These are phyloP conservation scores for Alexandromys fortis DNA, from an alignment of 2,113 vertebrate genomes.

Conservation along the genomic window DNA sequence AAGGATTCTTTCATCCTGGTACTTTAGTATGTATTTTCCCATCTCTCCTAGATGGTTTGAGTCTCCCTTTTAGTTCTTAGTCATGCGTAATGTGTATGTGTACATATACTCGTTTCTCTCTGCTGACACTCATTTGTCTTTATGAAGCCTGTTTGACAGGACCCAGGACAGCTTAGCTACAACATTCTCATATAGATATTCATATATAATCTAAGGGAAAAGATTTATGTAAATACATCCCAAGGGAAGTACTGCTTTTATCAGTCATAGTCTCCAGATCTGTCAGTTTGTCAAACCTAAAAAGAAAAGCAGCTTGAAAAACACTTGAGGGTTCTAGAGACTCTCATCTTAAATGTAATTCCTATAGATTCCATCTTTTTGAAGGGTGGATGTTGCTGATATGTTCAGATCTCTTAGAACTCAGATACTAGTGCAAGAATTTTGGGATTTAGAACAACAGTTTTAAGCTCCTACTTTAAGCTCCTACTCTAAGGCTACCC, in stretches of 20 bases:
- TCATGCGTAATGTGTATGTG: no score
- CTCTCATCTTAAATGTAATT: neutral
- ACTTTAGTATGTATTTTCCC: neutral
- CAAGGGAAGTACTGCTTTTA: neutral
- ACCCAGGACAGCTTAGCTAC: neutral
- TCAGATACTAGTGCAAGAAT: neutral
- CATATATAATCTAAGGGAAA: neutral
- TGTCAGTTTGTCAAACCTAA: neutral
- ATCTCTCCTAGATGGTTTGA: neutral
- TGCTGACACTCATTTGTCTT: neutral
- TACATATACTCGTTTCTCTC: neutral
- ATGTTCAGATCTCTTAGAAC: neutral
- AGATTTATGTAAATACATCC: neutral
- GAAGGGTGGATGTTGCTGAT: neutral
- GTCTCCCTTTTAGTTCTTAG: neutral
- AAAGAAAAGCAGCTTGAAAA: neutral
- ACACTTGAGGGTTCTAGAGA: neutral
- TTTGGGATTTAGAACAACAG: neutral
- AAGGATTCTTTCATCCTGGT: neutral
- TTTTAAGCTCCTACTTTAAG: no score
- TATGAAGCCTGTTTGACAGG: neutral
- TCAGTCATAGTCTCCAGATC: neutral
- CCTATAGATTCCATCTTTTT: neutral
- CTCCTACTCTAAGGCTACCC: no score
- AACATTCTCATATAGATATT: neutral